phyloP scores from a whole-genome alignment of 2,797 vertebrate genomes.

The Spea hammondii region DNA sequence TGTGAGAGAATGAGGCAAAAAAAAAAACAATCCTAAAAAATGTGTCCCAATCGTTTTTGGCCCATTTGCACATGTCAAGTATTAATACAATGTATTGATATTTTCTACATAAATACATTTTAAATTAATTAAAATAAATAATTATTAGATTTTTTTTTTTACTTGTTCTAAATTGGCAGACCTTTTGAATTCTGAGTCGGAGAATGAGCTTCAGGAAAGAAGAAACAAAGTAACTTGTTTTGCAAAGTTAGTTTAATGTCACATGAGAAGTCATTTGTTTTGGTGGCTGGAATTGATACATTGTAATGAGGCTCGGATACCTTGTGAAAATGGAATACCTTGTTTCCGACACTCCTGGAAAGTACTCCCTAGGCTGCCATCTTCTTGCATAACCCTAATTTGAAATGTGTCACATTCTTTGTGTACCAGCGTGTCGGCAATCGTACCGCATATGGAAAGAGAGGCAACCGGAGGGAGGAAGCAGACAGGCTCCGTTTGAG shows the following conservation, averaged over 20 bases:
- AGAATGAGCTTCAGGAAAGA: background rate
- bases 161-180: too few species aligned
- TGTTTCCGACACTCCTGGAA: conserved; percentile 19
- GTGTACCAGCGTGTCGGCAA: conserved; percentile 41
- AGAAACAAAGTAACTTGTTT: background rate
- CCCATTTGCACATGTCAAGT: too few species aligned
- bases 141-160: too few species aligned
- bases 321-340: conserved; percentile 16
- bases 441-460: background rate
- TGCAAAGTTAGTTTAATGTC: background rate
- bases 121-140: too few species aligned
- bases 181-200: too few species aligned
- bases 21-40: too few species aligned
- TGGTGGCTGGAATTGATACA: conserved; percentile 1
- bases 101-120: background rate
- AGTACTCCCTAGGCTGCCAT: conserved; percentile 17
- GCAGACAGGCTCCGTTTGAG: background rate
- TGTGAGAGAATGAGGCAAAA: too few species aligned
- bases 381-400: conserved; percentile 36
- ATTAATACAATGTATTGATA: background rate
- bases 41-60: too few species aligned
- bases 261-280: background rate
- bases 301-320: conserved; percentile 25
- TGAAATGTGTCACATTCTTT: conserved; percentile 43
- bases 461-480: background rate